Evolutionary conservation across 2,888 invertebrate genomes (phyloP).

Genomic region (Catocala nupta): DNA sequence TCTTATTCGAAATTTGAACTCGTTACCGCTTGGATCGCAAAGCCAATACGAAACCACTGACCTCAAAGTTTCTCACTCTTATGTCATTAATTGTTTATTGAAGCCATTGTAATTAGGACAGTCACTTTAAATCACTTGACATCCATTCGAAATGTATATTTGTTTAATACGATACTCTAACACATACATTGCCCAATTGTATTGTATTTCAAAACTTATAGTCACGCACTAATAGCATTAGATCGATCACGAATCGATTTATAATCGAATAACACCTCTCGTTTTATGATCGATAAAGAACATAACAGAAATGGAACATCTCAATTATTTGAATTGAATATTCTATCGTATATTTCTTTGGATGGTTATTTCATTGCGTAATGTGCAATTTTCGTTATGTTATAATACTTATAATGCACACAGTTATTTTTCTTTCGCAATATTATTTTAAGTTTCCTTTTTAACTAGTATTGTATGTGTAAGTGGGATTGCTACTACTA

Average conservation of each 20-base stretch:
- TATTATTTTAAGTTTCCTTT: not conserved
- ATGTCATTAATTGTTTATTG: too few relatives aligned
- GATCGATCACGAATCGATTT: slow-evolving; percentile 56
- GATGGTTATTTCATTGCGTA: slow-evolving; percentile 28
- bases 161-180: slow-evolving; percentile 53
- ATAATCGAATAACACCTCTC: slow-evolving; percentile 48
- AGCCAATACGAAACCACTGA: too few relatives aligned
- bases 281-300: slow-evolving; percentile 43
- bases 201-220: slow-evolving; percentile 58
- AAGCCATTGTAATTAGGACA: not conserved
- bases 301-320: slow-evolving; percentile 47
- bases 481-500: too few relatives aligned
- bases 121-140: slow-evolving; percentile 10
- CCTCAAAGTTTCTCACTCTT: too few relatives aligned
- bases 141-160: slow-evolving; percentile 34
- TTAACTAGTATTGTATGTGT: too few relatives aligned
- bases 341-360: slow-evolving; percentile 24
- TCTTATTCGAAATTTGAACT: too few relatives aligned
- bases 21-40: too few relatives aligned
- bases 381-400: slow-evolving; percentile 8
- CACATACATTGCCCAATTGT: slow-evolving; percentile 50
- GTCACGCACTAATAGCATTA: slow-evolving; percentile 66
- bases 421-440: slow-evolving; percentile 1
- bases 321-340: slow-evolving; percentile 41
- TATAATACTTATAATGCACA: not conserved